Evolutionary conservation across 2,797 vertebrate species (phyloP).

Genomic region (Sebastolobus altivelis): DNA sequence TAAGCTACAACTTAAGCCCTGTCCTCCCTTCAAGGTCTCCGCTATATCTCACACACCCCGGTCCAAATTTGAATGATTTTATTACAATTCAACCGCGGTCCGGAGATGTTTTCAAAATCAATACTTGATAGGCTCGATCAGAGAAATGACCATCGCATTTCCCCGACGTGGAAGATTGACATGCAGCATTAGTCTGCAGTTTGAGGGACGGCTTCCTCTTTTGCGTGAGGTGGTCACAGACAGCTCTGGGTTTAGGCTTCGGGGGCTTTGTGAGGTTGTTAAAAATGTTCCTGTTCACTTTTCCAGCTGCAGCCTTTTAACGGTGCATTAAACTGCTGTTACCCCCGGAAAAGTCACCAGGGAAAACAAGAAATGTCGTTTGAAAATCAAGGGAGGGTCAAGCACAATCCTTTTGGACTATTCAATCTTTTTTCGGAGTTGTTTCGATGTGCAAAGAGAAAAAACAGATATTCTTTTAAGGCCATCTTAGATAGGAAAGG

Average conservation of each 20-base stretch:
- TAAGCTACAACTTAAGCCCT: constrained; percentile 61
- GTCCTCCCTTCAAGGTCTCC: constrained; percentile 72
- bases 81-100: constrained; percentile 45
- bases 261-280: constrained; percentile 81
- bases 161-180: constrained; percentile 53
- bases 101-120: constrained; percentile 59
- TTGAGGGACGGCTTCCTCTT: constrained; percentile 66
- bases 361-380: constrained; percentile 75
- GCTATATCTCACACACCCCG: constrained; percentile 49
- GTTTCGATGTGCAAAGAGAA: constrained; percentile 46
- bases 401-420: constrained; percentile 65
- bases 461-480: constrained; percentile 52
- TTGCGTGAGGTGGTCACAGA: constrained; percentile 73
- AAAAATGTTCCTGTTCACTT: constrained; percentile 82
- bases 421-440: constrained; percentile 16
- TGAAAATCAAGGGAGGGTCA: constrained; percentile 76
- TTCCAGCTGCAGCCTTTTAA: constrained; percentile 83
- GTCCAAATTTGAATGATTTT: constrained; percentile 51
- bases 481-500: too few relatives aligned
- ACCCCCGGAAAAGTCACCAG: constrained; percentile 62
- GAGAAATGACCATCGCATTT: constrained; percentile 40
- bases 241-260: constrained; percentile 73
- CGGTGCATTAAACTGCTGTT: constrained; percentile 79
- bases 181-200: constrained; percentile 61
- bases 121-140: constrained; percentile 22